Conservation (phyloP, 2,113 vertebrate genomes). For the Podiceps cristatus region DNA sequence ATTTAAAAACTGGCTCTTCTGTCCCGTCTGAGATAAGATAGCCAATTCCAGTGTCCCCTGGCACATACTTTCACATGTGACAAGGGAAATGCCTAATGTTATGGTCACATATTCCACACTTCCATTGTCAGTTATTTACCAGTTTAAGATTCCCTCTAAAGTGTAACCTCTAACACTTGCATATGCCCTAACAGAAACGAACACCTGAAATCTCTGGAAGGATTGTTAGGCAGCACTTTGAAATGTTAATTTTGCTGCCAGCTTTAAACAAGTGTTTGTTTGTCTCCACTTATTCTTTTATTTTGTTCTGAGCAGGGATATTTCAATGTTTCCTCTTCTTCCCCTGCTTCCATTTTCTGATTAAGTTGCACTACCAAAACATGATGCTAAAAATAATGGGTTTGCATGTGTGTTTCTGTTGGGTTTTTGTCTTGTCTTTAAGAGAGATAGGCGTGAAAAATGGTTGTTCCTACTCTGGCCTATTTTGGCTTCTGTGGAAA, state of each 20-base stretch:
- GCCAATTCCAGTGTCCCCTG: neutral
- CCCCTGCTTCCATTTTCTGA: neutral
- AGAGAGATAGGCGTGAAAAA: neutral
- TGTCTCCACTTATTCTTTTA: neutral
- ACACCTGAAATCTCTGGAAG: neutral
- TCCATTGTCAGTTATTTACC: neutral
- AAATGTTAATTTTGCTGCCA: neutral
- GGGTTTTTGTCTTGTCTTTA: neutral
- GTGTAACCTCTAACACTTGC: neutral
- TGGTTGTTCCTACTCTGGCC: neutral
- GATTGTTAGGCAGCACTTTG: neutral
- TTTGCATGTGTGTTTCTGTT: neutral
- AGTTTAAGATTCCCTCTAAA: neutral
- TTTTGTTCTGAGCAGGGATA: neutral
- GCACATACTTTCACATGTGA: neutral
- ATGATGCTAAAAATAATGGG: neutral
- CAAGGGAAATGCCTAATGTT: neutral
- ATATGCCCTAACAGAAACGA: neutral
- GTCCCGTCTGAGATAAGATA: neutral
- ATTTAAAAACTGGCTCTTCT: neutral
- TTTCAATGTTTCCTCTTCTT: neutral
- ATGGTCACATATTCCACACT: rapidly evolving
- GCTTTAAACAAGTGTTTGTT: neutral
- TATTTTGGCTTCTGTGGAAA: neutral
- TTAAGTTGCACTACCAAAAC: neutral